Evolutionary conservation across 2,113 vertebrate species (phyloP).

Genomic region (Strix uralensis): DNA sequence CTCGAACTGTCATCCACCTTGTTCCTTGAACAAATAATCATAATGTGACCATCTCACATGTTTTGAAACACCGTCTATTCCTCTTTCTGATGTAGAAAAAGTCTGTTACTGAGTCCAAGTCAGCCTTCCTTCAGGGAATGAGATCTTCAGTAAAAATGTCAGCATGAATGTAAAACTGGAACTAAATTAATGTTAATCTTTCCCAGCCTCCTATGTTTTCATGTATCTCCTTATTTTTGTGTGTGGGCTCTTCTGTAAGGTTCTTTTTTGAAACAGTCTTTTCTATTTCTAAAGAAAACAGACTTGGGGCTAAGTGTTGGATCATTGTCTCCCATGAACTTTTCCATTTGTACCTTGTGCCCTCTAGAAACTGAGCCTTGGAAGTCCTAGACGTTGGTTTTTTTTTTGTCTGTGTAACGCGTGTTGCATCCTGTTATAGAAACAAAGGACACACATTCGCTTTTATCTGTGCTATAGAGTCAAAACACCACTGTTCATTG

Average conservation of each 20-base stretch:
- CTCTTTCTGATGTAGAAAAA: background rate
- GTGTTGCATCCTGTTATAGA: constrained; percentile 28
- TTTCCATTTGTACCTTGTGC: constrained; percentile 3
- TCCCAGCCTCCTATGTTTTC: background rate
- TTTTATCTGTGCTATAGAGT: constrained; percentile 13
- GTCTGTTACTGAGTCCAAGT: background rate
- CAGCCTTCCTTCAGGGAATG: background rate
- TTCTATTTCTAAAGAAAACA: constrained; percentile 36
- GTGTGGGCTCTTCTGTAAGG: background rate
- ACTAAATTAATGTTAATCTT: background rate
- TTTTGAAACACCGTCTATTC: background rate
- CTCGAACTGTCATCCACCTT: background rate
- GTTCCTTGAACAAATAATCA: background rate
- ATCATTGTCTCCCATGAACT: background rate
- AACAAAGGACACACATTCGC: constrained; percentile 42
- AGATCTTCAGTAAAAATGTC: background rate
- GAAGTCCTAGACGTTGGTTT: background rate
- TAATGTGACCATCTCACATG: background rate
- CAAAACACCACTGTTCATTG: background rate
- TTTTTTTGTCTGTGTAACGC: background rate
- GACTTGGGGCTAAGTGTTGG: background rate
- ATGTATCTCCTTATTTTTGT: background rate
- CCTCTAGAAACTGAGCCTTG: background rate
- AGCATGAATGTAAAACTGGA: background rate
- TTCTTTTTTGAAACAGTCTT: background rate